Conservation (phyloP, 2,113 vertebrate species). For the Saguinus imperator region DNA sequence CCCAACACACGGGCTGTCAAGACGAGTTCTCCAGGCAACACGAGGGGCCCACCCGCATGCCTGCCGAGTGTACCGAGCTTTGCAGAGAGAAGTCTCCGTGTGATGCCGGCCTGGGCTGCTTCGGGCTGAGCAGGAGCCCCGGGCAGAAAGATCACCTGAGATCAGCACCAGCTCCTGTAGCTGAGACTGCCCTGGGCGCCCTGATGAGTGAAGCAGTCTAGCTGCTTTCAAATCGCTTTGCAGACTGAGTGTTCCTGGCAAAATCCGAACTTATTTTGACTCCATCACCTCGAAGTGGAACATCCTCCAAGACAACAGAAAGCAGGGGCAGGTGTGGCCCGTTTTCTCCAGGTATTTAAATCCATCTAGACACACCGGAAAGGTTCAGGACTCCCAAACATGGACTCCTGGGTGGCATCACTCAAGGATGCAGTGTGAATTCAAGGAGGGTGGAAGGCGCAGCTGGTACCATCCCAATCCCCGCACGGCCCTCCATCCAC, state of each 20-base stretch:
- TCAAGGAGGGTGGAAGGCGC: accelerated
- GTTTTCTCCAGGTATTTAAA: neutral
- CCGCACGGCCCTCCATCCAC: accelerated
- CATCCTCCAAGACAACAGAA: accelerated
- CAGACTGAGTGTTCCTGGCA: no score
- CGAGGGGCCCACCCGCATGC: accelerated
- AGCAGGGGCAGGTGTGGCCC: neutral
- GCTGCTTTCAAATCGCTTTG: accelerated
- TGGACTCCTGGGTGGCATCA: neutral
- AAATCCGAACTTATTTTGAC: neutral
- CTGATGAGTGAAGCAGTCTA: accelerated
- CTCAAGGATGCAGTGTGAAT: neutral
- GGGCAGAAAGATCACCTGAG: accelerated
- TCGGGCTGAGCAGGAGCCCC: accelerated
- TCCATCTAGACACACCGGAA: neutral
- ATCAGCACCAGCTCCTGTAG: accelerated
- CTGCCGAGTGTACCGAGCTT: accelerated
- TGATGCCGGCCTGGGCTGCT: accelerated
- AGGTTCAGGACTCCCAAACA: accelerated
- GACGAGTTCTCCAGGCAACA: accelerated
- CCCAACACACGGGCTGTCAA: accelerated
- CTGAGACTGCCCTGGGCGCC: neutral
- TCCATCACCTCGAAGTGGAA: accelerated
- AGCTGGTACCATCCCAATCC: accelerated
- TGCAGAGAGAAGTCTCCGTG: accelerated